A percentile compares a stretch with the other conserved stretches of the same genome.
Conservation (phyloP, 2,888 invertebrate genomes). For the Leptopilina syphax region DNA sequence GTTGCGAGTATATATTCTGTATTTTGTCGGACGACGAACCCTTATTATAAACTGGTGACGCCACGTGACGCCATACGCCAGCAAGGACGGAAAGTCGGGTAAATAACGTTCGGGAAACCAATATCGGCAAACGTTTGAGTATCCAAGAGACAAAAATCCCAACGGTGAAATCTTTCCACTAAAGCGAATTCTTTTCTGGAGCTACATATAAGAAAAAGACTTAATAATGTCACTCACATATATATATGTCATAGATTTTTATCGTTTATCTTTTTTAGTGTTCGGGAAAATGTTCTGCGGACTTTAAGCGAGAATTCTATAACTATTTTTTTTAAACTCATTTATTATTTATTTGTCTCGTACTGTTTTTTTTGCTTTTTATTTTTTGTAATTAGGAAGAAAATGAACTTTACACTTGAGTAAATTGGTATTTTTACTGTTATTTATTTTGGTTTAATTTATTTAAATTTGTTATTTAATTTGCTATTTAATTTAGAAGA, state of each 20-base stretch:
- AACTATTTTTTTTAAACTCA: background rate
- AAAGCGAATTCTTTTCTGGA: constrained; percentile 10
- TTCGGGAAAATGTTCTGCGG: background rate
- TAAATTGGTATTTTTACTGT: no score
- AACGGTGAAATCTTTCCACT: constrained; percentile 47
- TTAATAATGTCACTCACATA: constrained; percentile 23
- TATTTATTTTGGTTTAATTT: no score
- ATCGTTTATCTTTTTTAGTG: constrained; percentile 1
- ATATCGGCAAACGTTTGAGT: constrained; percentile 55
- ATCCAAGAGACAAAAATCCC: constrained; percentile 44
- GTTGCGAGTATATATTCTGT: constrained; percentile 39
- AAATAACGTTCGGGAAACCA: constrained; percentile 61
- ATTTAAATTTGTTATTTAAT: no score
- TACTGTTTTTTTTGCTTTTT: background rate
- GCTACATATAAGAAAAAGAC: constrained; percentile 11
- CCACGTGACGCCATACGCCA: constrained; percentile 45
- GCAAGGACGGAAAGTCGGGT: constrained; percentile 45
- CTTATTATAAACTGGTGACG: constrained; percentile 56
- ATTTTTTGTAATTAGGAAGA: no score
- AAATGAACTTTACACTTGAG: no score
- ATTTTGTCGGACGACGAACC: constrained; percentile 56
- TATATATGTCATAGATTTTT: constrained; percentile 9
- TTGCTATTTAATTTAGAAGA: no score
- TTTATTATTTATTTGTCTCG: background rate
- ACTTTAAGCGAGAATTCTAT: background rate